These are phyloP conservation scores for Zosterops lateralis DNA, from an alignment of 2,113 vertebrate species.

Conservation along the genomic window DNA sequence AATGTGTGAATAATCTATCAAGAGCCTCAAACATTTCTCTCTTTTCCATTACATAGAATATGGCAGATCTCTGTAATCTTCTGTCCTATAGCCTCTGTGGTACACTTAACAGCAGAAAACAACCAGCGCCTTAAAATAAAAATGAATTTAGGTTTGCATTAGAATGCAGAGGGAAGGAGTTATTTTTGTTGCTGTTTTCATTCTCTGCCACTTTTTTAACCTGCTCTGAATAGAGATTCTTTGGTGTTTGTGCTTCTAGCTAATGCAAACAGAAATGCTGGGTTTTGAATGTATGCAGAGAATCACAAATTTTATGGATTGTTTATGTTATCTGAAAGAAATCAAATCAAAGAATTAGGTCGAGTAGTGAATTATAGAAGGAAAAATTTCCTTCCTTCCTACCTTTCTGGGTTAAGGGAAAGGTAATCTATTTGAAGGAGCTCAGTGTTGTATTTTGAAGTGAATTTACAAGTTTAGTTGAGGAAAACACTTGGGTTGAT, in stretches of 20 bases:
- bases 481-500: not conserved
- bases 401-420: not conserved
- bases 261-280: slow-evolving; percentile 32
- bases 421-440: not conserved
- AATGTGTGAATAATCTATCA: not conserved
- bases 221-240: not conserved
- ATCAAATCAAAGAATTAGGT: not conserved
- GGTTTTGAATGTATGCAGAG: not conserved
- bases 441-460: not conserved
- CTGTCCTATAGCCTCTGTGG: not conserved
- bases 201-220: not conserved
- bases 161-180: not conserved
- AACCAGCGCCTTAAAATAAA: slow-evolving; percentile 20
- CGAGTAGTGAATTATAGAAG: not conserved
- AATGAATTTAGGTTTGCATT: not conserved
- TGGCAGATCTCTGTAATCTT: not conserved
- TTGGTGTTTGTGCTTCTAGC: slow-evolving; percentile 58
- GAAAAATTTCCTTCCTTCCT: not conserved
- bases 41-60: not conserved
- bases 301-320: slow-evolving; percentile 14
- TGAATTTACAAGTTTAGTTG: not conserved
- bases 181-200: not conserved
- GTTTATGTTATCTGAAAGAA: not conserved
- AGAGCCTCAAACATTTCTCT: not conserved
- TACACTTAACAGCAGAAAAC: not conserved